Evolutionary conservation across 2,113 vertebrate species (phyloP), one percentile per base, ranked within the genome.

Genomic region (Anolis sagrei): DNA sequence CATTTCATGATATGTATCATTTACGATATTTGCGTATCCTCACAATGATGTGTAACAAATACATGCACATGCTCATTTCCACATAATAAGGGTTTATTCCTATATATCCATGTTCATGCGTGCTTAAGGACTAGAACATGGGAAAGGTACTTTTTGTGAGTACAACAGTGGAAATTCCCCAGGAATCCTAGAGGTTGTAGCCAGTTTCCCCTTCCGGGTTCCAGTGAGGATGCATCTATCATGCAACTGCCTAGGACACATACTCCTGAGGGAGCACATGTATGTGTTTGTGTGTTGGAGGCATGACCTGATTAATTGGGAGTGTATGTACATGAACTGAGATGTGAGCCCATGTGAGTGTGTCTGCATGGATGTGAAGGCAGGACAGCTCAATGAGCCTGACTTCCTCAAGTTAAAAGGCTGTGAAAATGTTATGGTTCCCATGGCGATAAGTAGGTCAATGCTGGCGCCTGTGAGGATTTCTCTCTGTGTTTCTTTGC

Each of bases 381-480:
- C 75, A 51, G 36, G 29, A 70, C 86, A 4, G 0, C 5, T 0
- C 23, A 83, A 86, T 36, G 3, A 64, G 73, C 74, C 81, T 81
- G 81, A 34, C 36, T 19, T 58, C 58, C 81, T 85, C 48, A 61
- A 77, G 88, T 77, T 80, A 74, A 80, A 86, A 91, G 87, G 83
- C 88, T 81, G 77, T 54, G 81, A 76, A 88, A 92, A 72, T 32
- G 75, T 25, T 7, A 23, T 1, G 0, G 29, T 89, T 87, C 83
- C 91, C 87, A 88, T 16, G 27, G 79, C 0, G 21, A 79, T 36
- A 39, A 84, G 69, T 58, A 70, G 76, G 75, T 1, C 61, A 70
- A 51, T 75, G 82, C 87, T 72, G 84, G 92, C 78, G 48, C 85
- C 87, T 80, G 79, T 54, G 58, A 77, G 73, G 74, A 64, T 82